Evolutionary conservation across 2,113 vertebrate genomes (phyloP).

Genomic region (Callocephalon fimbriatum): DNA sequence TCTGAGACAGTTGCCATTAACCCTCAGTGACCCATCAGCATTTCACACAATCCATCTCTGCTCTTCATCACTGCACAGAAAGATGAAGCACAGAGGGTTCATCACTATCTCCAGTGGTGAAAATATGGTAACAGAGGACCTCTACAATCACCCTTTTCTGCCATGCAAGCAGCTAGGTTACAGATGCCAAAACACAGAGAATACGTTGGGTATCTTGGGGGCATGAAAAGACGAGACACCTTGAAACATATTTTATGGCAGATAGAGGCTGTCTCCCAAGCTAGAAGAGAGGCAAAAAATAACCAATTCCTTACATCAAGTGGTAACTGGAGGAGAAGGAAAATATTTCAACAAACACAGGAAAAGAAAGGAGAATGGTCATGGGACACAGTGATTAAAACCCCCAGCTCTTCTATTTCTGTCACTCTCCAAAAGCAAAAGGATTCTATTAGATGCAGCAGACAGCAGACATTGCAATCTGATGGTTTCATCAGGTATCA

Average conservation of each 20-base stretch:
- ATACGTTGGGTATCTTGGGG: background rate
- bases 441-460: background rate
- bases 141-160: background rate
- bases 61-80: background rate
- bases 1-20: background rate
- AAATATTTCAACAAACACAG: background rate
- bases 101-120: background rate
- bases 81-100: background rate
- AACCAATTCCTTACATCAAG: background rate
- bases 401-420: background rate
- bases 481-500: background rate
- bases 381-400: background rate
- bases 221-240: background rate
- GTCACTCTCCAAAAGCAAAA: background rate
- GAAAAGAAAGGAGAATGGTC: background rate
- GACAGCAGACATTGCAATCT: background rate
- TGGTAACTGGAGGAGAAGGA: background rate
- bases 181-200: background rate
- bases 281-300: background rate
- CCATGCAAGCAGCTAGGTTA: background rate
- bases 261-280: background rate
- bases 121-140: background rate
- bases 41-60: background rate
- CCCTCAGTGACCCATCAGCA: background rate
- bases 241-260: background rate